A percentile compares a stretch with the other conserved stretches of the same genome.
Conservation (phyloP, 2,797 vertebrate species). For the Peromyscus nudipes region DNA sequence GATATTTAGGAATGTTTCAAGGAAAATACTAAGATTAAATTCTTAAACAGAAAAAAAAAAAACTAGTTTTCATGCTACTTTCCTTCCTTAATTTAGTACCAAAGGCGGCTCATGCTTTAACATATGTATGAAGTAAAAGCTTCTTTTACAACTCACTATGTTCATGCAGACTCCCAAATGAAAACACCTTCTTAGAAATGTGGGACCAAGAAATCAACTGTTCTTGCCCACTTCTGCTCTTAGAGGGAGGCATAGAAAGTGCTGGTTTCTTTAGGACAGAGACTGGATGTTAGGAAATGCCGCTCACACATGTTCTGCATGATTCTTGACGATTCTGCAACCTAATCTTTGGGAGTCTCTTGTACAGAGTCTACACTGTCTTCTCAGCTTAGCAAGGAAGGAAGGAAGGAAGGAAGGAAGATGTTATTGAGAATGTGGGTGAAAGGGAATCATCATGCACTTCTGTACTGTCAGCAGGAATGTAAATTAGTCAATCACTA, state of each 20-base stretch:
- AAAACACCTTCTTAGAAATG: not conserved
- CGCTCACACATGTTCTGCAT: not conserved
- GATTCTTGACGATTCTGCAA: not conserved
- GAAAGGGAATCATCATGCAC: not conserved
- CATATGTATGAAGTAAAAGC: not conserved
- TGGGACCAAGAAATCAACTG: not conserved
- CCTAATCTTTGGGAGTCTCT: not conserved
- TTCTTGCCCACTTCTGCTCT: not conserved
- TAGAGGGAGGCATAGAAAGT: not conserved
- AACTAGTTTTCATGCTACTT: conserved; percentile 1
- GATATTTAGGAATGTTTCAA: conserved; percentile 15
- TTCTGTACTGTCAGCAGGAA: not conserved
- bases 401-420: no score
- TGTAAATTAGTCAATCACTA: not conserved
- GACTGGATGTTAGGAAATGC: not conserved
- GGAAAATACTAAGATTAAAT: conserved; percentile 40
- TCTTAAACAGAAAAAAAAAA: conserved; percentile 29
- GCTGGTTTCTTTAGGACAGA: no score
- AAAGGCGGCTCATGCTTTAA: not conserved
- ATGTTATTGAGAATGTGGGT: not conserved
- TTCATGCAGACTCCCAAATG: not conserved
- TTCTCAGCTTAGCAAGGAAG: no score
- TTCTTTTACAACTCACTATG: not conserved
- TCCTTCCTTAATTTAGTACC: not conserved
- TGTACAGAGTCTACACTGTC: not conserved